A percentile compares a stretch with the other conserved stretches of the same genome.
These are phyloP conservation scores for Ichneumon xanthorius DNA, from an alignment of 2,888 invertebrate genomes.

Conservation along the genomic window DNA sequence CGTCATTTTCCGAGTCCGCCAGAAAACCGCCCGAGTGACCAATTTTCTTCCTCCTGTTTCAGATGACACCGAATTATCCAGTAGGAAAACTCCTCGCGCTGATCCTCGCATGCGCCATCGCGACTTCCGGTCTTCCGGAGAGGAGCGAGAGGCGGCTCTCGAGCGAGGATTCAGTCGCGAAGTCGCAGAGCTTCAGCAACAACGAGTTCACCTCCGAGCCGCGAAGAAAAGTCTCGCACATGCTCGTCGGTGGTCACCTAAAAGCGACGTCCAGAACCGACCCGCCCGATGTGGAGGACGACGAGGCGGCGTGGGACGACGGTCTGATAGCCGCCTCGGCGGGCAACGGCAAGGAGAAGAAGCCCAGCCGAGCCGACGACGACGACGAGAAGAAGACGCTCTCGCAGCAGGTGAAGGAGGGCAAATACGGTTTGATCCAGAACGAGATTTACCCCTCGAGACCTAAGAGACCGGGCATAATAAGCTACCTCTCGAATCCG, in stretches of 20 bases:
- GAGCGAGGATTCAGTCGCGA: constrained; percentile 57
- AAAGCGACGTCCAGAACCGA: constrained; percentile 68
- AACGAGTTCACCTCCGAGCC: constrained; percentile 65
- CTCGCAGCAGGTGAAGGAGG: constrained; percentile 95
- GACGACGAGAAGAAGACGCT: constrained; percentile 94
- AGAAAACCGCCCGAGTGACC: neutral
- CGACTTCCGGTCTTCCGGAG: constrained; percentile 64
- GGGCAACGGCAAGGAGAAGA: constrained; percentile 88
- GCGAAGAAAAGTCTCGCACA: constrained; percentile 74
- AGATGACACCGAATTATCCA: constrained; percentile 73
- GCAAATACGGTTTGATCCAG: constrained; percentile 95
- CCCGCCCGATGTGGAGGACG: constrained; percentile 68
- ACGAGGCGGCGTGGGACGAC: constrained; percentile 83
- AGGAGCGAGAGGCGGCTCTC: constrained; percentile 59
- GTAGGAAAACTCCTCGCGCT: constrained; percentile 67
- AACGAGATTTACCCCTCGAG: constrained; percentile 91
- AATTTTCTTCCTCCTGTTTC: constrained; percentile 63
- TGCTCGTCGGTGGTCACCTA: constrained; percentile 82
- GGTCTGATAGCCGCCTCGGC: constrained; percentile 90
- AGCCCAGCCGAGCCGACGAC: constrained; percentile 84
- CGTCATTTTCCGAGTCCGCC: neutral
- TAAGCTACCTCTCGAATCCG: constrained; percentile 92
- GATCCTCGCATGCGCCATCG: constrained; percentile 68
- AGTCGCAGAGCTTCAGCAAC: constrained; percentile 69
- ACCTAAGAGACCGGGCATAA: constrained; percentile 91